A percentile compares a stretch with the other conserved stretches of the same genome.
Conservation (phyloP, 2,797 vertebrate genomes). For the Zenarchopterus dispar region DNA sequence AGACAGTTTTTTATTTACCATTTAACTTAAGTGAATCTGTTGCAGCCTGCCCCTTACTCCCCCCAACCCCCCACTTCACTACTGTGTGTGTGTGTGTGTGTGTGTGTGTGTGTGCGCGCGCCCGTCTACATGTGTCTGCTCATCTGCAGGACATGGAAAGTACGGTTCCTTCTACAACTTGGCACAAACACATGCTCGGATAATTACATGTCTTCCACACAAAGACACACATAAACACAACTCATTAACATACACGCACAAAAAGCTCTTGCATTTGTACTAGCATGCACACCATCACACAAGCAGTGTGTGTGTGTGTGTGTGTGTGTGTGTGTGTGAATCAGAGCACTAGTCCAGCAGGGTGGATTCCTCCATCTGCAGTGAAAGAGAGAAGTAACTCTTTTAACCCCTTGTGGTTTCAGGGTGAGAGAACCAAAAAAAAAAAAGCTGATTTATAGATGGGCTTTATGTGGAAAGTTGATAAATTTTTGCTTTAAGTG, state of each 20-base stretch:
- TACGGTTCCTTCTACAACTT: slow-evolving; percentile 76
- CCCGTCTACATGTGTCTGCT: background rate
- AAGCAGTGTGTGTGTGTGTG: slow-evolving; percentile 6
- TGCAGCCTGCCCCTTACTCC: background rate
- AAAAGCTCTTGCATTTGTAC: slow-evolving; percentile 1
- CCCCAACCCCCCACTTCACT: background rate
- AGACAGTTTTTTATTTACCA: too few species aligned
- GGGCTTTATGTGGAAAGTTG: background rate
- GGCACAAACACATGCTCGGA: slow-evolving; percentile 71
- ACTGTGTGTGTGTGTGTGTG: background rate
- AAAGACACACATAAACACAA: slow-evolving; percentile 22
- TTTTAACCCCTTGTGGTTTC: slow-evolving; percentile 54
- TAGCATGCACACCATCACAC: background rate
- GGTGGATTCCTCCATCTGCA: slow-evolving; percentile 61
- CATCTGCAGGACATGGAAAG: slow-evolving; percentile 73
- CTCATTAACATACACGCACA: slow-evolving; percentile 44
- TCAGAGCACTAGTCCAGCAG: slow-evolving; percentile 42
- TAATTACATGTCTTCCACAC: slow-evolving; percentile 71
- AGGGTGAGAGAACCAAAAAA: slow-evolving; percentile 9
- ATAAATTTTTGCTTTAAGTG: too few species aligned
- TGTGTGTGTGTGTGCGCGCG: background rate
- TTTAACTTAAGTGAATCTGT: too few species aligned
- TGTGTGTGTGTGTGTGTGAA: slow-evolving; percentile 21
- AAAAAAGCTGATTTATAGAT: background rate
- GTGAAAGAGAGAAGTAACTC: slow-evolving; percentile 39